Conservation (phyloP, 2,888 invertebrate genomes). For the Scaptomyza flava region DNA sequence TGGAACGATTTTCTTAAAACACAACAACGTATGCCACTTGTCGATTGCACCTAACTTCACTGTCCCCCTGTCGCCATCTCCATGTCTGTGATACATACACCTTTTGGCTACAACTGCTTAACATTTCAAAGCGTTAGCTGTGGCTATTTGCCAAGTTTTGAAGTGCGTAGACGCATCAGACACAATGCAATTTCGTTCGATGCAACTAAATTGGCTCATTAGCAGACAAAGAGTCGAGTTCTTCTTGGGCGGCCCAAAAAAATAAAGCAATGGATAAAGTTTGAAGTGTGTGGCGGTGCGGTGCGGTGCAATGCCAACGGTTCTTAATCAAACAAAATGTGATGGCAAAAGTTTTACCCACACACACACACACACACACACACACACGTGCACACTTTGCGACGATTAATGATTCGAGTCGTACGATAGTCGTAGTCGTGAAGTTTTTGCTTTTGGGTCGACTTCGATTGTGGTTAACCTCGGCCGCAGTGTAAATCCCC, state of each 20-base stretch:
- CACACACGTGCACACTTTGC: conserved; percentile 27
- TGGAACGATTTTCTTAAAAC: background rate
- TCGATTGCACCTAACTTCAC: background rate
- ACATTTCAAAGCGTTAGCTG: conserved; percentile 67
- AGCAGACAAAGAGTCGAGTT: conserved; percentile 60
- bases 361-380: conserved; percentile 7
- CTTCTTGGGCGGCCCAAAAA: conserved; percentile 30
- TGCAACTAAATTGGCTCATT: conserved; percentile 80
- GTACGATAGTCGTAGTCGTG: conserved; percentile 10
- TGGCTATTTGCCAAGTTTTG: conserved; percentile 58
- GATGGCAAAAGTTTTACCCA: conserved; percentile 47
- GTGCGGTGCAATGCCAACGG: conserved; percentile 25
- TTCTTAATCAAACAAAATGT: conserved; percentile 73
- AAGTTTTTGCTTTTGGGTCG: conserved; percentile 38
- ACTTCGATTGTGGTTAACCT: conserved; percentile 65
- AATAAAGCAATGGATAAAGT: conserved; percentile 58
- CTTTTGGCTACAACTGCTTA: conserved; percentile 45
- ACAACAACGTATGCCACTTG: background rate
- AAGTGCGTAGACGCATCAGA: conserved; percentile 50
- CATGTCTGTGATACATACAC: background rate
- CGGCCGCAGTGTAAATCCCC: conserved; percentile 65
- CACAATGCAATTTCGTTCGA: conserved; percentile 63
- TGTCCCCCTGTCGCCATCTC: background rate
- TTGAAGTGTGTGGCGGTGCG: conserved; percentile 46
- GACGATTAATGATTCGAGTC: conserved; percentile 64